Percentiles rank a stretch among this genome's conserved stretches.
These are phyloP conservation scores for Conus canariensis DNA, from an alignment of 2,888 invertebrate genomes.

Conservation along the genomic window DNA sequence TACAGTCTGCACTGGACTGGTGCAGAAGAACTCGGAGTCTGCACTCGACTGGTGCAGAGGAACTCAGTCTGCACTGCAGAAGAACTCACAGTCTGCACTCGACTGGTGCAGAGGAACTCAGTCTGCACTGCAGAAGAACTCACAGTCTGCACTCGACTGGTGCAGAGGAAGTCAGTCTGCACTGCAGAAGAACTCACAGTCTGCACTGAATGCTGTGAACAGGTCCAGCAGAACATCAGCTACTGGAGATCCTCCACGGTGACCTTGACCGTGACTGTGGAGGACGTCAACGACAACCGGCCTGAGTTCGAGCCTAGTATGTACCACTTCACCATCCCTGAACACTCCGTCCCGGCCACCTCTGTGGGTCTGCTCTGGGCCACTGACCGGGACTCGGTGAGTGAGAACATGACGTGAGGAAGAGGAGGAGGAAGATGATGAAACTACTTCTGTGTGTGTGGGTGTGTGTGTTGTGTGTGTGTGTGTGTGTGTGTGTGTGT, in stretches of 20 bases:
- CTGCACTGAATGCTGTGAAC: background rate
- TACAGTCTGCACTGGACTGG: too few species aligned
- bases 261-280: slow-evolving; percentile 28
- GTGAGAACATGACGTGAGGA: background rate
- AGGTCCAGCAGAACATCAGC: slow-evolving; percentile 39
- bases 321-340: slow-evolving; percentile 24
- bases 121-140: too few species aligned
- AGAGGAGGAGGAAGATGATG: too few species aligned
- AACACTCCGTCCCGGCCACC: slow-evolving; percentile 20
- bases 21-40: too few species aligned
- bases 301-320: slow-evolving; percentile 21
- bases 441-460: background rate
- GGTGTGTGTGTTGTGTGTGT: background rate
- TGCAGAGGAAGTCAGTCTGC: too few species aligned
- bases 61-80: too few species aligned
- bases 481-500: background rate
- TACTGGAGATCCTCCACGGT: slow-evolving; percentile 29
- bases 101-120: too few species aligned
- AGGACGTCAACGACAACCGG: slow-evolving; percentile 47
- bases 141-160: too few species aligned
- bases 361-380: slow-evolving; percentile 32
- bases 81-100: too few species aligned
- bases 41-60: too few species aligned
- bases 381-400: slow-evolving; percentile 39
- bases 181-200: background rate